A percentile compares a stretch with the other conserved stretches of the same genome.
Evolutionary conservation across 2,888 invertebrate species (phyloP).

Genomic region (Cerastis rubricosa): DNA sequence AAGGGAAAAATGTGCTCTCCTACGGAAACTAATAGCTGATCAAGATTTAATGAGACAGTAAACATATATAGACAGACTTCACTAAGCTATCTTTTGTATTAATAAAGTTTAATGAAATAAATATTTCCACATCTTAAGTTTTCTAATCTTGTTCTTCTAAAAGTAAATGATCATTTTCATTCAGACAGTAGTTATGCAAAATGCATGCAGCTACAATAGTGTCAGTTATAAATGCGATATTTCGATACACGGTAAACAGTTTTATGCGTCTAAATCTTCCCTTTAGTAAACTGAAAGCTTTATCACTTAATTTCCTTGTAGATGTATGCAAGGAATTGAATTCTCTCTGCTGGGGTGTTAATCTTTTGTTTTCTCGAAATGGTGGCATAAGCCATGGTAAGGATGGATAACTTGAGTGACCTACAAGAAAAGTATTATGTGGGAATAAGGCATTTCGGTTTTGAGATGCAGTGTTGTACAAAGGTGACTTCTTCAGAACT

Average conservation of each 20-base stretch:
- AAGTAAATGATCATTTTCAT: conserved; percentile 78
- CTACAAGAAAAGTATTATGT: conserved; percentile 78
- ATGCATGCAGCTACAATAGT: conserved; percentile 82
- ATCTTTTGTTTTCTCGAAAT: conserved; percentile 79
- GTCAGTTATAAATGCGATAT: conserved; percentile 81
- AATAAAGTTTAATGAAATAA: conserved; percentile 21
- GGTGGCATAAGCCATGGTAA: conserved; percentile 81
- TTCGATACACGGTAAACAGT: conserved; percentile 80
- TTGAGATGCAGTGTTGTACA: conserved; percentile 77
- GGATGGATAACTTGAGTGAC: conserved; percentile 80
- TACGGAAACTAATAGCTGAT: conserved; percentile 75
- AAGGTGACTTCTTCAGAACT: conserved; percentile 79
- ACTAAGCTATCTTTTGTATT: conserved; percentile 28
- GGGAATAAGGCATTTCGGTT: conserved; percentile 77
- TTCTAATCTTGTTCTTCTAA: conserved; percentile 69
- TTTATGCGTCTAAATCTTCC: conserved; percentile 79
- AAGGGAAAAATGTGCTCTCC: conserved; percentile 80
- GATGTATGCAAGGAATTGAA: conserved; percentile 78
- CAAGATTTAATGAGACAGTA: conserved; percentile 68
- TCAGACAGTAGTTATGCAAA: conserved; percentile 81
- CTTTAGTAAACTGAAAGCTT: conserved; percentile 78
- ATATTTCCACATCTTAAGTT: conserved; percentile 22
- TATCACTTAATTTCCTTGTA: conserved; percentile 79
- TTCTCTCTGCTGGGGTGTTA: conserved; percentile 78
- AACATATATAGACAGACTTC: conserved; percentile 26